Percentiles rank a stretch among this genome's conserved stretches.
phyloP scores from a whole-genome alignment of 2,797 vertebrate species.

The Scolopax bukidnonensis region DNA sequence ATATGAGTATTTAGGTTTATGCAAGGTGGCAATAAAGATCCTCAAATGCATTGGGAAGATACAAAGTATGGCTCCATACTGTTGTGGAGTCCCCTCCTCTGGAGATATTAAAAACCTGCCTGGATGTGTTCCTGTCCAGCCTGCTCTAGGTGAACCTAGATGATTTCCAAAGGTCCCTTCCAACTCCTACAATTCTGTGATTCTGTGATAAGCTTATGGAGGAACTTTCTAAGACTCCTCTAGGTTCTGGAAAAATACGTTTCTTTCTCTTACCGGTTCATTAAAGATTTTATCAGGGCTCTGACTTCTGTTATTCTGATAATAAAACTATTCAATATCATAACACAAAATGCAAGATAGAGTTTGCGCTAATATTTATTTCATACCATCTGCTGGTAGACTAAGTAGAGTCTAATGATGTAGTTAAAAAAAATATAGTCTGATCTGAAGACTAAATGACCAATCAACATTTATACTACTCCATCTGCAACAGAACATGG shows the following conservation, averaged over 20 bases:
- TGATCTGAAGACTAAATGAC: constrained; percentile 48
- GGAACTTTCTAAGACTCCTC: not conserved
- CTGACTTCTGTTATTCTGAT: constrained; percentile 48
- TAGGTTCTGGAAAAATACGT: not conserved
- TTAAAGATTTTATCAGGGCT: not conserved
- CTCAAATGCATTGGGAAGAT: not conserved
- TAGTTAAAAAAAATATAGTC: constrained; percentile 18
- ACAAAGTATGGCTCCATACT: not conserved
- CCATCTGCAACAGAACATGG: not conserved
- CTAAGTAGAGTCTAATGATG: constrained; percentile 25
- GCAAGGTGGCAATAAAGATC: not conserved
- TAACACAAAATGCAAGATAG: constrained; percentile 34
- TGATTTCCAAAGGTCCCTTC: too few species aligned
- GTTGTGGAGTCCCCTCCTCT: too few species aligned
- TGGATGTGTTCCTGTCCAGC: too few species aligned
- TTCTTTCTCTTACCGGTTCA: too few species aligned
- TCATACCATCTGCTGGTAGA: constrained; percentile 49
- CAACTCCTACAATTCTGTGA: too few species aligned
- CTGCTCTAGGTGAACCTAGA: too few species aligned
- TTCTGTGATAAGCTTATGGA: not conserved
- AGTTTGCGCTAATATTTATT: constrained; percentile 63
- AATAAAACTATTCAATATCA: constrained; percentile 43
- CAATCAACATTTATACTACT: constrained; percentile 27
- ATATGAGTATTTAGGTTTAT: not conserved
- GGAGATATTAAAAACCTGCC: too few species aligned